phyloP scores from a whole-genome alignment of 2,113 vertebrate species.

The Butorides virescens region DNA sequence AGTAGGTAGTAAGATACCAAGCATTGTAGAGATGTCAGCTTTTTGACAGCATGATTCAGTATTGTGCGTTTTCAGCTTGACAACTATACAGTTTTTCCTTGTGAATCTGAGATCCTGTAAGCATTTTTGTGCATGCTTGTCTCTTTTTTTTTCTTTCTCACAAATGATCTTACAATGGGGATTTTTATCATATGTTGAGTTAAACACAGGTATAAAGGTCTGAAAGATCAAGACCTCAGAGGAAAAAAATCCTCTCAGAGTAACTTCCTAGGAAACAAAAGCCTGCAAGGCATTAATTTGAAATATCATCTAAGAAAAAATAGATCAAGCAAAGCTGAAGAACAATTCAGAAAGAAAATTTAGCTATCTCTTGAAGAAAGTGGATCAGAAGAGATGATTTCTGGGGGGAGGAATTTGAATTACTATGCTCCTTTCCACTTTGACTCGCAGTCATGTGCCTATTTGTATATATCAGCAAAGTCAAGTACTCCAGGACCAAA shows the following conservation, averaged over 20 bases:
- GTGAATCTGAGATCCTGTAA: neutral
- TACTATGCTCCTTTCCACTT: neutral
- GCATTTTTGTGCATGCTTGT: neutral
- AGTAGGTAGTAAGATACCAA: slow-evolving; percentile 26
- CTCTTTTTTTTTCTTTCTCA: neutral
- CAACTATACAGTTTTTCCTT: neutral
- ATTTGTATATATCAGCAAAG: neutral
- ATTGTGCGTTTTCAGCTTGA: slow-evolving; percentile 29
- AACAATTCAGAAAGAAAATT: neutral
- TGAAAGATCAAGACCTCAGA: slow-evolving; percentile 46
- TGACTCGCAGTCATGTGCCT: neutral
- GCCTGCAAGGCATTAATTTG: neutral
- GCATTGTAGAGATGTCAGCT: slow-evolving; percentile 38
- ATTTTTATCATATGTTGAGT: neutral
- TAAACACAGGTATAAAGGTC: slow-evolving; percentile 26
- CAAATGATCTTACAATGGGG: slow-evolving; percentile 9
- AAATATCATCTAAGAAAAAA: neutral
- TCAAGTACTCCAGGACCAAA: neutral
- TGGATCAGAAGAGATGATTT: neutral
- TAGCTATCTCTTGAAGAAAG: neutral
- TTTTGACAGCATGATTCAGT: slow-evolving; percentile 48
- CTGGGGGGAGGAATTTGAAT: neutral
- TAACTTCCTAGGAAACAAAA: neutral
- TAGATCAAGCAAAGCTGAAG: neutral
- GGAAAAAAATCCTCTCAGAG: neutral